Base-by-base conservation (phyloP, 2,888 invertebrate species). In the Ophion costatus region DNA sequence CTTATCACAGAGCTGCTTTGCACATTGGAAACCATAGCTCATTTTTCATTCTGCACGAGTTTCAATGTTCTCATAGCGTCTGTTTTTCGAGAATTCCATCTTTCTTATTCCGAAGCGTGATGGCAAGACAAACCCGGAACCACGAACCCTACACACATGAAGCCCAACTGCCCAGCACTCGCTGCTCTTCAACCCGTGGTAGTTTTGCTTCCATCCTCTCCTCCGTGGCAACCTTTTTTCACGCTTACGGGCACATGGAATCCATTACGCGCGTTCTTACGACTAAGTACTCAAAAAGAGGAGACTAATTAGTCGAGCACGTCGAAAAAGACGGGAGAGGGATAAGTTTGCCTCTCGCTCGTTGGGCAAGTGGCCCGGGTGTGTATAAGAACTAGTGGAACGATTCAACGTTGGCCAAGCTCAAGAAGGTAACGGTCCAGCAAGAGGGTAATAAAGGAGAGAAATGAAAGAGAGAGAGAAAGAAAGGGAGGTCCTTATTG, bases 221-320 rank as follows among this genome's bases (percentile, higher is more conserved):
- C 81, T 29, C 79, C 45, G 6, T 45, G 59, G 24, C 14, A 42
- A 11, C 73, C 45, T 76, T 82, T 76, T 82, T 88, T 84, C 71
- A 84, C 82, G 73, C 85, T 71, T 81, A 74, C 81, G 82, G 83
- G 85, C 78, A 76, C 86, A 75, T 67, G 76, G 82, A 87, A 86
- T 80, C 82, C 87, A 80, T 84, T 82, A 82, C 78, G 83, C 80
- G 82, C 70, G 84, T 83, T 84, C 85, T 88, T 84, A 87, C 76
- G 77, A 88, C 86, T 89, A 90, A 90, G 89, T 89, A 87, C 89
- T 84, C 71, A 82, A 84, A 82, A 88, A 86, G 84, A 86, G 82
- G 76, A 87, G 82, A 83, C 88, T 89, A 89, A 89, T 89, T 89
- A 89, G 85, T 83, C 84, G 82, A 85, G 86, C 81, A 78, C 70